A percentile compares a stretch with the other conserved stretches of the same genome.
These are phyloP conservation scores for Xestoiulus laeticollis DNA, from an alignment of 2,888 invertebrate species.

Conservation along the genomic window DNA sequence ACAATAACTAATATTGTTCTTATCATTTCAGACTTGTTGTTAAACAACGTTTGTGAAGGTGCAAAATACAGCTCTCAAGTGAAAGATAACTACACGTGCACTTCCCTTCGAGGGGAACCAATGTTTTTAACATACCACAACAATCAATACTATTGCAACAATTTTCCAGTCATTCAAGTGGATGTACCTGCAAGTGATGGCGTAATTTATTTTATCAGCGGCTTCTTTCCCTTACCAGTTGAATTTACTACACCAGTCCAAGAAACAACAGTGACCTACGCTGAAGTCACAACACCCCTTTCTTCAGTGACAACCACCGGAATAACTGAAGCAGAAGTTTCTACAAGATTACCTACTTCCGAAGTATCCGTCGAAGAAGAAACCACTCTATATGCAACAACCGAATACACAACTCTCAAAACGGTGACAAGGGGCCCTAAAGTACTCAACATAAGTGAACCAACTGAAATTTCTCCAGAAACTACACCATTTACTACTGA, in stretches of 20 bases:
- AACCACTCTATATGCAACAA: neutral
- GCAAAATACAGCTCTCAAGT: constrained; percentile 49
- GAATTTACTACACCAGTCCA: neutral
- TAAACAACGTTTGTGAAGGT: constrained; percentile 42
- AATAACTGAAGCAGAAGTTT: constrained; percentile 4
- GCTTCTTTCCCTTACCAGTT: neutral
- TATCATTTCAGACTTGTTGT: constrained; percentile 7
- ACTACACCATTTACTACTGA: neutral
- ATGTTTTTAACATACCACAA: constrained; percentile 37
- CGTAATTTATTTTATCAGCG: constrained; percentile 51
- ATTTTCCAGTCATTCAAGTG: constrained; percentile 42
- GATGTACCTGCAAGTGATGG: constrained; percentile 51
- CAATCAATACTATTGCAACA: constrained; percentile 41
- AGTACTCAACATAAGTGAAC: neutral
- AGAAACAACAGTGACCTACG: neutral
- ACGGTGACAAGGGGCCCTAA: neutral
- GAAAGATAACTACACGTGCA: constrained; percentile 34
- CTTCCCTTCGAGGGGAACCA: constrained; percentile 16
- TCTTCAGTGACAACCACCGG: constrained; percentile 21
- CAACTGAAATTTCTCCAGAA: constrained; percentile 34
- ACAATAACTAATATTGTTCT: neutral
- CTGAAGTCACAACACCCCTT: neutral
- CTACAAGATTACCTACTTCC: neutral
- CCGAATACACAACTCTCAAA: constrained; percentile 11
- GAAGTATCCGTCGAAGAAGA: neutral